Conservation (phyloP, 2,797 vertebrate species). For the Hozukius guyotensis region DNA sequence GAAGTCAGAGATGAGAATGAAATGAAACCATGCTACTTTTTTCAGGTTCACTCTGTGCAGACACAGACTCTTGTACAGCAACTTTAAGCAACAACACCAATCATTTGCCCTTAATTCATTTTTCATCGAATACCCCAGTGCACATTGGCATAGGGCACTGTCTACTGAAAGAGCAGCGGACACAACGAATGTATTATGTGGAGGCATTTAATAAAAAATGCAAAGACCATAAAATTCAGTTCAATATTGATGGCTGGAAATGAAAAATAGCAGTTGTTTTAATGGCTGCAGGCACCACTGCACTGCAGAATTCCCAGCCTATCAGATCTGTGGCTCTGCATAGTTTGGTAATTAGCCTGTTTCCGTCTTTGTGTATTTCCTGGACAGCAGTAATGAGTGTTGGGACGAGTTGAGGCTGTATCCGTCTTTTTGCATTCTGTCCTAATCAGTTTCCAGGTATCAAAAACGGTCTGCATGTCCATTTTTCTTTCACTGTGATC, state of each 20-base stretch:
- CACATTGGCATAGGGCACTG: neutral
- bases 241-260: conserved; percentile 27
- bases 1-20: neutral
- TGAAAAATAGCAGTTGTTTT: conserved; percentile 30
- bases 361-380: neutral
- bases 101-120: conserved; percentile 8
- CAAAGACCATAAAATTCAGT: conserved; percentile 17
- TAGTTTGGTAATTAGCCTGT: conserved; percentile 23
- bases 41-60: neutral
- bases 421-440: neutral
- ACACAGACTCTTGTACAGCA: neutral
- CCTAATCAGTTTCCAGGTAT: conserved; percentile 14
- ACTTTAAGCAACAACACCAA: neutral
- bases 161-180: neutral
- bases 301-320: neutral
- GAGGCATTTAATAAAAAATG: conserved; percentile 31
- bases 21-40: neutral
- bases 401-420: neutral
- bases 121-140: neutral
- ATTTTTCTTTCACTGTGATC: conserved; percentile 17
- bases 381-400: neutral
- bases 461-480: neutral
- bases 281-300: conserved; percentile 3
- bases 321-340: neutral
- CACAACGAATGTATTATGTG: neutral